phyloP scores from a whole-genome alignment of 2,797 vertebrate genomes.

The Anisognathus igniventris region DNA sequence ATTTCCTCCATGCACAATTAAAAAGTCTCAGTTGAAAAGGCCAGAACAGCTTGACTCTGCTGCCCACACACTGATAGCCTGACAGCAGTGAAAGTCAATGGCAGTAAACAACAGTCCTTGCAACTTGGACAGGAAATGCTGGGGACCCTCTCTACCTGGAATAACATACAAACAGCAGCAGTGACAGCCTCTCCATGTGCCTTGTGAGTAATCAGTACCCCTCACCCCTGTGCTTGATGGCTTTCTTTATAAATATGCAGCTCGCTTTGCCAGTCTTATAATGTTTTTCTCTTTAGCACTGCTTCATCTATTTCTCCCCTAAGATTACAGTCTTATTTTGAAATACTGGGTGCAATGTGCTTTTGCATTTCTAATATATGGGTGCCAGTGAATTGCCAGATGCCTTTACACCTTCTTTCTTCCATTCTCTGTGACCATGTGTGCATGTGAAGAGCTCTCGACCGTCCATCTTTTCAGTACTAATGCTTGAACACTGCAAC shows the following conservation, averaged over 20 bases:
- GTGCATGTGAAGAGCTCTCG: fast-evolving
- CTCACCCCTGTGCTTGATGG: background rate
- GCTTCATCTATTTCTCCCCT: background rate
- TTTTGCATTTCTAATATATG: background rate
- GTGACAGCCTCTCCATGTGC: background rate
- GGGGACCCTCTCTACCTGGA: background rate
- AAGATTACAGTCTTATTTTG: background rate
- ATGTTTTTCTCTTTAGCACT: background rate
- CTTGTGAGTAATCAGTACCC: background rate
- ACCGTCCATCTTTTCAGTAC: background rate
- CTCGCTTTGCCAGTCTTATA: background rate
- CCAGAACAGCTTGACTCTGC: slow-evolving; percentile 36
- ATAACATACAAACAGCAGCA: background rate
- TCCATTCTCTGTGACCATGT: fast-evolving
- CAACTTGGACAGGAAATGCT: background rate
- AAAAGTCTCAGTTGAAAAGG: slow-evolving; percentile 54
- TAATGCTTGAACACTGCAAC: background rate
- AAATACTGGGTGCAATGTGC: background rate
- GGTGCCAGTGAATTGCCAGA: background rate
- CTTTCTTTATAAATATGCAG: background rate
- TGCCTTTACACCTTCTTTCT: background rate
- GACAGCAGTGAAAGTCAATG: background rate
- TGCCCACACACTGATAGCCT: background rate
- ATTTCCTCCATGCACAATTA: slow-evolving; percentile 38
- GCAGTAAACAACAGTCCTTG: background rate